Evolutionary conservation across 2,888 invertebrate species (phyloP).

Genomic region (Eupithecia subumbrata): DNA sequence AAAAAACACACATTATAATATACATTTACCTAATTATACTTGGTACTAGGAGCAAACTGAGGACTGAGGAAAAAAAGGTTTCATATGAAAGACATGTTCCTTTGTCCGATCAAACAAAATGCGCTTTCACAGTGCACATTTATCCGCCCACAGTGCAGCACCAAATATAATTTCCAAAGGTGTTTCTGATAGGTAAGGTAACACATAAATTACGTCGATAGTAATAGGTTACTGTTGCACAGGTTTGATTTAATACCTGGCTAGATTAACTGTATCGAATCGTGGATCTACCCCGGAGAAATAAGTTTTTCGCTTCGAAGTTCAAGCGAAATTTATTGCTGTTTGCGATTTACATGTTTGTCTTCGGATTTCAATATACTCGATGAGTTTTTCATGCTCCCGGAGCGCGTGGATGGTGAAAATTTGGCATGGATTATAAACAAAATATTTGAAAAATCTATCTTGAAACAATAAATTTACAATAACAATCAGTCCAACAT

Average conservation of each 20-base stretch:
- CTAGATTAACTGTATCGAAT: conserved; percentile 61
- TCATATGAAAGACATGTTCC: neutral
- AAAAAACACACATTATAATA: too few species aligned
- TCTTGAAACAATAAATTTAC: neutral
- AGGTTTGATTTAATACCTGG: conserved; percentile 70
- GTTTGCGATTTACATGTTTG: neutral
- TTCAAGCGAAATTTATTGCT: neutral
- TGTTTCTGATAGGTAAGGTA: conserved; percentile 76
- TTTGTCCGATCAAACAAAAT: neutral
- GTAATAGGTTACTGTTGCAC: conserved; percentile 69
- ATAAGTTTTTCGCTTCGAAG: neutral
- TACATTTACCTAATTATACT: neutral
- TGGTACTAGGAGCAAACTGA: neutral
- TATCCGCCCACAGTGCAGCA: conserved; percentile 27
- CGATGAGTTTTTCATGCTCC: neutral
- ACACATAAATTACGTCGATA: conserved; percentile 78
- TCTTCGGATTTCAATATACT: neutral
- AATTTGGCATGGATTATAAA: neutral
- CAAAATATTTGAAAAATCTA: neutral
- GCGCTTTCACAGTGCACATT: conserved; percentile 57
- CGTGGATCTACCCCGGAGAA: conserved; percentile 46
- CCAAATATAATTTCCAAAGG: conserved; percentile 78
- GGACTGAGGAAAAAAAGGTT: neutral
- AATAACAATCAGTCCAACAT: neutral
- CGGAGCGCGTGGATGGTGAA: neutral